Percentiles rank a stretch among this genome's conserved stretches.
These are phyloP conservation scores for Capra hircus DNA, from an alignment of 2,113 vertebrate genomes.

Conservation along the genomic window DNA sequence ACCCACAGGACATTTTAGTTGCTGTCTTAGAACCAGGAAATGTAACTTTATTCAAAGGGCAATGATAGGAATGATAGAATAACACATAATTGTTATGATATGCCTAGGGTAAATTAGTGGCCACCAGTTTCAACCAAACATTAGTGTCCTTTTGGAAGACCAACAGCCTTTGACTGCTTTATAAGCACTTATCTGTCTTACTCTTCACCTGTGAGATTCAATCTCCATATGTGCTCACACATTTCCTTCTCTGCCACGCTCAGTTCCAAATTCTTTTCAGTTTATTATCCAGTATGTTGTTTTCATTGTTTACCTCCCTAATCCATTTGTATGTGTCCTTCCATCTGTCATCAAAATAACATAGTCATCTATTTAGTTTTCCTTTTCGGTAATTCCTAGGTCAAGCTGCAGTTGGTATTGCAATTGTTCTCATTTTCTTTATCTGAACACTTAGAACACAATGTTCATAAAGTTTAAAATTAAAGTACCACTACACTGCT, in stretches of 20 bases:
- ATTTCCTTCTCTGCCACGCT: background rate
- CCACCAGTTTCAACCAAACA: background rate
- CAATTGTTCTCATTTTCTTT: conserved; percentile 7
- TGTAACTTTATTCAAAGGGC: background rate
- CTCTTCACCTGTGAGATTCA: background rate
- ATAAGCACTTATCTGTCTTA: background rate
- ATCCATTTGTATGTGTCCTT: background rate
- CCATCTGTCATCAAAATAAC: conserved; percentile 15
- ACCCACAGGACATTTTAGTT: background rate
- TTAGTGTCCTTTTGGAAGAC: background rate
- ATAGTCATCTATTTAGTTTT: background rate
- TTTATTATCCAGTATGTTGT: background rate
- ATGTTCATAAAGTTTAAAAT: conserved; percentile 22
- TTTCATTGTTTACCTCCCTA: background rate
- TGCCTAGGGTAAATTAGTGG: background rate
- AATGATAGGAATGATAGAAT: background rate
- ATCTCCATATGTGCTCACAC: background rate
- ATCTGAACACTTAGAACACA: background rate
- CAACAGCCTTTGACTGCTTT: background rate
- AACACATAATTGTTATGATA: background rate
- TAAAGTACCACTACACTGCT: background rate
- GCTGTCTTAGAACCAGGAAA: background rate
- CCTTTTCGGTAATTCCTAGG: background rate
- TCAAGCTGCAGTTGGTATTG: background rate
- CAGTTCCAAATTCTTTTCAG: background rate